Evolutionary conservation across 2,888 invertebrate species (phyloP), one percentile per base, ranked within the genome.

Genomic region (Dasypolia templi): DNA sequence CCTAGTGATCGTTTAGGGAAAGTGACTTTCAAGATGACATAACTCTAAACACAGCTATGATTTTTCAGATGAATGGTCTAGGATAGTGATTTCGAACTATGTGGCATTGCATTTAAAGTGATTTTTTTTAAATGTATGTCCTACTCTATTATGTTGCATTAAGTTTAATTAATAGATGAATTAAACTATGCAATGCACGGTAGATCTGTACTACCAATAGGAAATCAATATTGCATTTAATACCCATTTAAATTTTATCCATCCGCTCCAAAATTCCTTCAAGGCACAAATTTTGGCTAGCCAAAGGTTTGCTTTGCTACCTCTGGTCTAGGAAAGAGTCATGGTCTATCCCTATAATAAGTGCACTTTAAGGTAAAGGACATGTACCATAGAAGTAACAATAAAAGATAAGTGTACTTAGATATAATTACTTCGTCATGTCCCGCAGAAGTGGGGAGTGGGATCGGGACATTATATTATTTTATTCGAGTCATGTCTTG

Each of bases 401-500:
- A 49, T 53, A 11, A 39, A 42, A 26, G 17, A 56, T 35, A 42
- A 66, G 42, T 62, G 35, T 35, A 35, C 5, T n/a, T n/a, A n/a
- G n/a, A 7, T 39, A 19, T 5, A 4, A 29, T 29, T 29, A 29
- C 14, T 29, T 19, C 22, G 32, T 61, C 32, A 64, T 58, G 2
- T 14, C 3, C 1, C 22, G 12, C 5, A 51, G 42, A 58, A 49
- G 32, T 42, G 32, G 29, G 14, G 4, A 49, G 7, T 51, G 26
- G 44, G 9, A 58, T 12, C n/a, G 63, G 63, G 74, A 17, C 51
- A 64, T 71, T 62, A 53, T 67, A 51, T 66, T 62, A 62, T 42
- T 42, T 63, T 58, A 78, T 72, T 51, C 49, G 1, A 14, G 11
- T 44, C 26, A 22, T 39, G 51, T 29, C 44, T 29, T 29, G 22